A percentile compares a stretch with the other conserved stretches of the same genome.
These are phyloP conservation scores for Nymphalis polychloros DNA, from an alignment of 2,888 invertebrate genomes.

Conservation along the genomic window DNA sequence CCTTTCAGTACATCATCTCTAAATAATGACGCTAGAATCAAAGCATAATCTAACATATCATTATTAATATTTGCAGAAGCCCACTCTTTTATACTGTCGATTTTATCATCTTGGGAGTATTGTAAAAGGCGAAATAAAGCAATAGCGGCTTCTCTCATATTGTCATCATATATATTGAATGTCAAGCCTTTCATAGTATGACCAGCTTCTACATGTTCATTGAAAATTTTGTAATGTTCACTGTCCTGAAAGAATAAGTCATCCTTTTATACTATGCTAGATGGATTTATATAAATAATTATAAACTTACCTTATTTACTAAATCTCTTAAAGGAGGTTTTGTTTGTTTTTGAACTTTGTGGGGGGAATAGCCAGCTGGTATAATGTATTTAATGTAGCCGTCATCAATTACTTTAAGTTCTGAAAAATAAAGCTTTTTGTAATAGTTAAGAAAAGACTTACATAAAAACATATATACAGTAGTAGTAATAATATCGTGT, in stretches of 20 bases:
- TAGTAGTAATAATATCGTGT: too few relatives aligned
- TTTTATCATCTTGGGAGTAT: slow-evolving; percentile 60
- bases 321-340: slow-evolving; percentile 42
- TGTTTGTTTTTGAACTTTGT: slow-evolving; percentile 43
- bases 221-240: slow-evolving; percentile 51
- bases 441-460: too few relatives aligned
- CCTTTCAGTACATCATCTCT: slow-evolving; percentile 48
- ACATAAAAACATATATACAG: too few relatives aligned
- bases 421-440: slow-evolving; percentile 35
- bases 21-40: slow-evolving; percentile 68
- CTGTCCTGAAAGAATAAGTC: slow-evolving; percentile 54
- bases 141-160: slow-evolving; percentile 71
- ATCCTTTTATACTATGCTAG: slow-evolving; percentile 3
- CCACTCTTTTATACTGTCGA: slow-evolving; percentile 61
- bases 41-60: slow-evolving; percentile 74
- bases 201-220: slow-evolving; percentile 53
- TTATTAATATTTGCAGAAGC: slow-evolving; percentile 69
- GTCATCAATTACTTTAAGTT: slow-evolving; percentile 46
- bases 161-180: slow-evolving; percentile 75
- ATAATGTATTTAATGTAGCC: slow-evolving; percentile 50
- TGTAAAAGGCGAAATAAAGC: slow-evolving; percentile 70
- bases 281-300: background rate
- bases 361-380: slow-evolving; percentile 50
- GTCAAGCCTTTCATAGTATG: slow-evolving; percentile 60
- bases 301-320: slow-evolving; percentile 41